Conservation (phyloP, 2,888 invertebrate species). For the Drosophila nr. perissopoda region DNA sequence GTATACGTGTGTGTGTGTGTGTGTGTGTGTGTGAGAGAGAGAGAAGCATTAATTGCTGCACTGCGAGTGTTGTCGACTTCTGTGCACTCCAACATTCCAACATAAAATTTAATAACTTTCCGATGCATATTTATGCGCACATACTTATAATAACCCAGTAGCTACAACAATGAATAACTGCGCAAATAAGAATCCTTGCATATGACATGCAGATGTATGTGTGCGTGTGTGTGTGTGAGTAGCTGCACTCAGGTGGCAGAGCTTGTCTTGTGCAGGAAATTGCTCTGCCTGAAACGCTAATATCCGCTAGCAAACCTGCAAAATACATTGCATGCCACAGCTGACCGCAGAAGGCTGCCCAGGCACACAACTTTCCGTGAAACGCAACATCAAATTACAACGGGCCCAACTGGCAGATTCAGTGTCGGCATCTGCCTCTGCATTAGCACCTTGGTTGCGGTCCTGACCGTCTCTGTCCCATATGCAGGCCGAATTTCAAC, state of each 20-base stretch:
- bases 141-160: conserved; percentile 58
- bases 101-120: conserved; percentile 72
- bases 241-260: conserved; percentile 2
- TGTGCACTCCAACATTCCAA: conserved; percentile 62
- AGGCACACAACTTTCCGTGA: conserved; percentile 47
- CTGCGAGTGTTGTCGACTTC: conserved; percentile 46
- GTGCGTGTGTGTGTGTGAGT: background rate
- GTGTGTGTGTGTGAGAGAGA: background rate
- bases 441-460: background rate
- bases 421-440: background rate
- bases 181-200: conserved; percentile 34
- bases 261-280: conserved; percentile 48
- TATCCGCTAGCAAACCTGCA: conserved; percentile 36
- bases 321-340: conserved; percentile 28
- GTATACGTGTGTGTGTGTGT: too few relatives aligned
- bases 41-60: conserved; percentile 25
- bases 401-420: conserved; percentile 20
- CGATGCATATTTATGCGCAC: conserved; percentile 72
- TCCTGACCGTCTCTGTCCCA: background rate
- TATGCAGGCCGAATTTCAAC: background rate
- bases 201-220: background rate
- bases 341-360: conserved; percentile 53
- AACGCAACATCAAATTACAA: conserved; percentile 73
- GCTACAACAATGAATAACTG: conserved; percentile 52
- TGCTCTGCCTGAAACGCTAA: conserved; percentile 36